A percentile compares a stretch with the other conserved stretches of the same genome.
These are phyloP conservation scores for Psophia crepitans DNA, from an alignment of 2,113 vertebrate genomes.

Conservation along the genomic window DNA sequence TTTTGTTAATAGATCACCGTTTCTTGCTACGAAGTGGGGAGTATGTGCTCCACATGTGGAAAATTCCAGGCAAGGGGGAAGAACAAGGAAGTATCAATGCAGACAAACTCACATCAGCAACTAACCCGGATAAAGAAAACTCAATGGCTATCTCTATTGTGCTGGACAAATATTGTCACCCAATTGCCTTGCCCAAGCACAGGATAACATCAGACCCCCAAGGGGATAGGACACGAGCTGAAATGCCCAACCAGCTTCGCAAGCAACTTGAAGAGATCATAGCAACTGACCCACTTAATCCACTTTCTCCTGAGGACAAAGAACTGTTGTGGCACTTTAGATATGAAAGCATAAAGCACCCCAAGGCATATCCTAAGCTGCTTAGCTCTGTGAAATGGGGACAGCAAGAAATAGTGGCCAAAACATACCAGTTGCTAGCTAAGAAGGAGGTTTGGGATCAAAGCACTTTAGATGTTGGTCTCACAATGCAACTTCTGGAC, in stretches of 20 bases:
- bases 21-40: constrained; percentile 93
- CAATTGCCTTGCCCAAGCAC: constrained; percentile 92
- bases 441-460: constrained; percentile 88
- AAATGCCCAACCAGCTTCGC: constrained; percentile 97
- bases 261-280: constrained; percentile 94
- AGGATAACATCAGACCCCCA: constrained; percentile 71
- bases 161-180: constrained; percentile 94
- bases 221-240: constrained; percentile 83
- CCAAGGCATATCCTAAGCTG: constrained; percentile 93
- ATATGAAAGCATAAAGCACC: constrained; percentile 90
- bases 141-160: constrained; percentile 93
- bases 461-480: constrained; percentile 89
- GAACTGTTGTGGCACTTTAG: constrained; percentile 97
- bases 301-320: constrained; percentile 92
- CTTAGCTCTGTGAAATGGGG: constrained; percentile 95
- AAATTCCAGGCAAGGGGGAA: constrained; percentile 91
- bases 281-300: constrained; percentile 90
- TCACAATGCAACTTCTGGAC: constrained; percentile 95
- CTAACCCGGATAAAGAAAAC: constrained; percentile 92
- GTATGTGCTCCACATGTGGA: constrained; percentile 98
- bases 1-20: constrained; percentile 93
- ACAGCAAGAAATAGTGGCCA: constrained; percentile 89
- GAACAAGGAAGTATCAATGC: constrained; percentile 94
- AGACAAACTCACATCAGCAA: constrained; percentile 95
- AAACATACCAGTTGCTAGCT: constrained; percentile 87